A percentile compares a stretch with the other conserved stretches of the same genome.
These are phyloP conservation scores for Drosophila hydei DNA, from an alignment of 1,140 invertebrate species.

Conservation along the genomic window DNA sequence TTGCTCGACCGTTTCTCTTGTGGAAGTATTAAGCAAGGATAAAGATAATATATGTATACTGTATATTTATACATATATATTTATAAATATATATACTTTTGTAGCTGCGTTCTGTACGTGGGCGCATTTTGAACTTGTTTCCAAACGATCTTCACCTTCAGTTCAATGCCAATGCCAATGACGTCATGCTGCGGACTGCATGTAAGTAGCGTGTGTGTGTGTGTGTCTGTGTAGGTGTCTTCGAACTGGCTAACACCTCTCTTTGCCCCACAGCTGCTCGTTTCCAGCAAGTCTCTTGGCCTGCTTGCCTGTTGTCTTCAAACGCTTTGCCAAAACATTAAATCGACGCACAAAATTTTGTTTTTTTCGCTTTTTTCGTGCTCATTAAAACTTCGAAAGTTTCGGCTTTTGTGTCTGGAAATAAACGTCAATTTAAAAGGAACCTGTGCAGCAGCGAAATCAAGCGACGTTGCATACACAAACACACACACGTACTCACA, in stretches of 20 bases:
- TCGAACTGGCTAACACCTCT: slow-evolving; percentile 37
- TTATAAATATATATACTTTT: slow-evolving; percentile 8
- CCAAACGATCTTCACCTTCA: slow-evolving; percentile 24
- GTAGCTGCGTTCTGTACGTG: slow-evolving; percentile 27
- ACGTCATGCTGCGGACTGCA: slow-evolving; percentile 58
- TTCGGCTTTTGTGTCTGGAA: slow-evolving; percentile 65
- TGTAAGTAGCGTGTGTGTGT: slow-evolving; percentile 23
- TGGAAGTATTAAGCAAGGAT: slow-evolving; percentile 28
- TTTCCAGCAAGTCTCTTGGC: background rate
- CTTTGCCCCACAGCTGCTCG: slow-evolving; percentile 10
- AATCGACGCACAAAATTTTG: slow-evolving; percentile 53
- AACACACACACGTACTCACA: slow-evolving; percentile 1
- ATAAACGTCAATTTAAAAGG: slow-evolving; percentile 74
- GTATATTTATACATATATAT: slow-evolving; percentile 20
- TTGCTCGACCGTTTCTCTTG: slow-evolving; percentile 42
- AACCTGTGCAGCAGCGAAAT: slow-evolving; percentile 28
- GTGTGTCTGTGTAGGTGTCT: slow-evolving; percentile 58
- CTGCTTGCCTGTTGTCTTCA: slow-evolving; percentile 49
- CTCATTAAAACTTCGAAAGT: slow-evolving; percentile 75
- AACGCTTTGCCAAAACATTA: slow-evolving; percentile 61
- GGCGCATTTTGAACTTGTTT: slow-evolving; percentile 47
- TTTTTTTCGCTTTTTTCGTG: slow-evolving; percentile 21
- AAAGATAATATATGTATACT: background rate
- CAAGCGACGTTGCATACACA: slow-evolving; percentile 1
- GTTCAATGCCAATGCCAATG: slow-evolving; percentile 75